Percentiles rank a stretch among this genome's conserved stretches.
Evolutionary conservation across 2,113 vertebrate species (phyloP).

Genomic region (Scortum barcoo): DNA sequence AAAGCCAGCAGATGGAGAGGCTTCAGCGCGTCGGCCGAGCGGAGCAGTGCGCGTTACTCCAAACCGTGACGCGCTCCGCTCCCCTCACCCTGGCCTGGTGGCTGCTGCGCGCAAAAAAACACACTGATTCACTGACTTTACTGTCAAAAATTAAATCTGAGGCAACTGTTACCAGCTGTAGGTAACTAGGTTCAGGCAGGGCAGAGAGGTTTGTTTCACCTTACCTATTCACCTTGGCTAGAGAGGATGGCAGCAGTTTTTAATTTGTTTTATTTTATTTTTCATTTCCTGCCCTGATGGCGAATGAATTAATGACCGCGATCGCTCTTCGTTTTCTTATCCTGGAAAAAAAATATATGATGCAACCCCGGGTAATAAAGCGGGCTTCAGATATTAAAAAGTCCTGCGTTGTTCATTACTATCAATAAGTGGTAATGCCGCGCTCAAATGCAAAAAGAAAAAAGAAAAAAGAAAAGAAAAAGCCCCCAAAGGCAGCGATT

Average conservation of each 20-base stretch:
- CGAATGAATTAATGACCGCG: conserved; percentile 29
- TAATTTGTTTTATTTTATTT: no score
- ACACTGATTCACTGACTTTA: neutral
- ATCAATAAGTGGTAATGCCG: conserved; percentile 59
- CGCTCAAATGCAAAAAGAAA: conserved; percentile 28
- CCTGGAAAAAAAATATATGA: conserved; percentile 68
- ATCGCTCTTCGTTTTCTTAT: conserved; percentile 38
- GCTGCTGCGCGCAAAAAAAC: no score
- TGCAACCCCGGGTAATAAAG: conserved; percentile 66
- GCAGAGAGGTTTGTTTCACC: neutral
- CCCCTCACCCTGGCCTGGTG: no score
- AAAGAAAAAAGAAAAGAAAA: no score
- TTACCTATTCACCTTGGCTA: neutral
- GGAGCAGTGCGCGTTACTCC: neutral
- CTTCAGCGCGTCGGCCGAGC: conserved; percentile 24
- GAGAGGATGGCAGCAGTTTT: conserved; percentile 1
- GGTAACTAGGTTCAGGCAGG: conserved; percentile 29
- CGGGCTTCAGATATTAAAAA: conserved; percentile 52
- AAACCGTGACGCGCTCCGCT: neutral
- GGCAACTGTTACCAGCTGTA: neutral
- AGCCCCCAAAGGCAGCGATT: conserved; percentile 60
- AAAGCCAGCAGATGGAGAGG: conserved; percentile 61
- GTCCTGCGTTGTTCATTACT: conserved; percentile 37
- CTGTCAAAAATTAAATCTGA: neutral
- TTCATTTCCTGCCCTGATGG: conserved; percentile 34